Evolutionary conservation across 2,797 vertebrate genomes (phyloP).

Genomic region (Danio choprae): DNA sequence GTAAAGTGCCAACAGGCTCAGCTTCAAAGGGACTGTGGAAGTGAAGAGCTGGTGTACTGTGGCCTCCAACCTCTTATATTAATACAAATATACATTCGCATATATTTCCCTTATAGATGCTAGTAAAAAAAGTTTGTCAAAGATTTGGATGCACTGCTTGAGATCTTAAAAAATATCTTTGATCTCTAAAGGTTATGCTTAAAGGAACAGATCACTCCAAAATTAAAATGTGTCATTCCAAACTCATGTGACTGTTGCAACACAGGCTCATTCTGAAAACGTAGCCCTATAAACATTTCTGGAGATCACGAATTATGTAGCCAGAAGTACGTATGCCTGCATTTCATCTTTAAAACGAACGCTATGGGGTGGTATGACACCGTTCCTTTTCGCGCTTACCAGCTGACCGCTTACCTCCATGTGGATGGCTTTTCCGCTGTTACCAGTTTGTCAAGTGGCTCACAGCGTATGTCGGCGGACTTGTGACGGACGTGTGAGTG

Average conservation of each 20-base stretch:
- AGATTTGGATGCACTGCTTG: neutral
- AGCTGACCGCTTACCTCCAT: too few species aligned
- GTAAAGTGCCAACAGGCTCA: conserved; percentile 44
- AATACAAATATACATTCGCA: conserved; percentile 22
- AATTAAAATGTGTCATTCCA: neutral
- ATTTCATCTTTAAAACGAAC: too few species aligned
- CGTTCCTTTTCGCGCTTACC: too few species aligned
- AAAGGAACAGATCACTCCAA: neutral
- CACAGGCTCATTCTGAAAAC: too few species aligned
- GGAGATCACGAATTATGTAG: too few species aligned
- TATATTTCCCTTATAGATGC: neutral
- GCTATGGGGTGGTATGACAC: too few species aligned
- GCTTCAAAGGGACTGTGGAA: conserved; percentile 36
- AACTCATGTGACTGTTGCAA: neutral
- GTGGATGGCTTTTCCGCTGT: too few species aligned
- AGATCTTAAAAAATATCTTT: neutral
- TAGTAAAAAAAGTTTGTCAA: neutral
- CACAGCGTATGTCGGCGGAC: too few species aligned
- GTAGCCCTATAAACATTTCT: too few species aligned
- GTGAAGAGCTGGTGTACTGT: conserved; percentile 19
- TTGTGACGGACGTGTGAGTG: too few species aligned
- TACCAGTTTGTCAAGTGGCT: too few species aligned
- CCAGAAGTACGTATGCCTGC: too few species aligned
- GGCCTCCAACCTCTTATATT: conserved; percentile 19
- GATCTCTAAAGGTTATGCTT: neutral